phyloP scores from a whole-genome alignment of 2,797 vertebrate genomes.

The Anguilla marmorata region DNA sequence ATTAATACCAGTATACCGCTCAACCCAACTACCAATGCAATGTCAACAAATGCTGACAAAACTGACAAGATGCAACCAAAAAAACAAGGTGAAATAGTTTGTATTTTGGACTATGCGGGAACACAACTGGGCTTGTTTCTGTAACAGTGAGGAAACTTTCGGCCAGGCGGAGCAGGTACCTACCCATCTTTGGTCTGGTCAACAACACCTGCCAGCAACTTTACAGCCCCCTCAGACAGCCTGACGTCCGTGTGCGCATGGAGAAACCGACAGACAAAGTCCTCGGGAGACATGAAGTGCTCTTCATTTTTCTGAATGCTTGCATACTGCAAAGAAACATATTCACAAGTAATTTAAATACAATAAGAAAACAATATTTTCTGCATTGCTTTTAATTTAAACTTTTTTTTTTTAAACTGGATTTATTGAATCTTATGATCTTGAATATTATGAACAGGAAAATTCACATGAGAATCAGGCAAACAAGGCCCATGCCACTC shows the following conservation, averaged over 20 bases:
- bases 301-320: slow-evolving; percentile 82
- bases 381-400: neutral
- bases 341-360: neutral
- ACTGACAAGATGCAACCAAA: neutral
- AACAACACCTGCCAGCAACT: slow-evolving; percentile 80
- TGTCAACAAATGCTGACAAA: no score
- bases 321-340: slow-evolving; percentile 73
- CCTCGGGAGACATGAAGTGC: slow-evolving; percentile 80
- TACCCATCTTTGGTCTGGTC: slow-evolving; percentile 88
- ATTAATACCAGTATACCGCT: no score
- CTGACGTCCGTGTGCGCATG: slow-evolving; percentile 76
- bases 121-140: neutral
- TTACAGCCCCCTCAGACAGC: slow-evolving; percentile 71
- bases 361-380: neutral
- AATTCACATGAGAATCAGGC: neutral
- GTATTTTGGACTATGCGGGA: neutral
- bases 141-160: neutral
- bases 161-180: slow-evolving; percentile 46
- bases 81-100: neutral
- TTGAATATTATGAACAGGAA: neutral
- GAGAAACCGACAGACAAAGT: slow-evolving; percentile 81
- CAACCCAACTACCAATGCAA: no score
- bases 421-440: neutral
- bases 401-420: neutral
- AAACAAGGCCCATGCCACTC: neutral